Evolutionary conservation across 2,888 invertebrate species (phyloP), one percentile per base, ranked within the genome.

Genomic region (Rhagonycha lutea): DNA sequence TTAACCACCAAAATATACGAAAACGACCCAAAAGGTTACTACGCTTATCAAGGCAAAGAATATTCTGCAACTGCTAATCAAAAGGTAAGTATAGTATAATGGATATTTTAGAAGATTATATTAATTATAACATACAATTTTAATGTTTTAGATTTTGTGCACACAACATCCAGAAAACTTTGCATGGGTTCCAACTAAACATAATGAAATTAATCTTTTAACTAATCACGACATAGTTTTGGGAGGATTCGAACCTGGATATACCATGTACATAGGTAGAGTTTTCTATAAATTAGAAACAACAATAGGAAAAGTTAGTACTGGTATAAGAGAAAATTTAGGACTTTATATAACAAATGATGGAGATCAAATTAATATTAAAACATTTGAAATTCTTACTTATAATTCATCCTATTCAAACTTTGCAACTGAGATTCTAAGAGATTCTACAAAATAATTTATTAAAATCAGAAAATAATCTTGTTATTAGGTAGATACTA

Each of bases 1-100:
- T 47, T 62, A 29, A 72, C 76, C 3, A 70, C 69, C 5, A 72
- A 69, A 26, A 76, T 76, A 14, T 72, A 76, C 14, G 24, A n/a
- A 3, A n/a, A 61, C 0, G 67, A 65, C 7, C 61, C 14, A 12
- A 76, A 73, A 61, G 72, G 62, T 1, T 73, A 60, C 28, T 76
- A 72, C 29, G 76, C 61, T 60, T 62, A 24, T 12, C 28, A 24
- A 14, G 62, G 68, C 4, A 60, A 24, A 28, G 67, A 72, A 61
- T 7, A 69, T 18, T 32, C 10, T 4, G 71, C 29, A 14, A 68
- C 72, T 9, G 28, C 68, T 24, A 71, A 72, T 18, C 60, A 72
- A 7, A 75, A 72, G 63, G 73, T 76, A 73, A 63, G n/a, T n/a
- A n/a, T n/a, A n/a, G n/a, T n/a, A n/a, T n/a, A n/a, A n/a, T n/a